These are phyloP conservation scores for Aporrectodea caliginosa DNA, from an alignment of 1,140 invertebrate genomes.

Conservation along the genomic window DNA sequence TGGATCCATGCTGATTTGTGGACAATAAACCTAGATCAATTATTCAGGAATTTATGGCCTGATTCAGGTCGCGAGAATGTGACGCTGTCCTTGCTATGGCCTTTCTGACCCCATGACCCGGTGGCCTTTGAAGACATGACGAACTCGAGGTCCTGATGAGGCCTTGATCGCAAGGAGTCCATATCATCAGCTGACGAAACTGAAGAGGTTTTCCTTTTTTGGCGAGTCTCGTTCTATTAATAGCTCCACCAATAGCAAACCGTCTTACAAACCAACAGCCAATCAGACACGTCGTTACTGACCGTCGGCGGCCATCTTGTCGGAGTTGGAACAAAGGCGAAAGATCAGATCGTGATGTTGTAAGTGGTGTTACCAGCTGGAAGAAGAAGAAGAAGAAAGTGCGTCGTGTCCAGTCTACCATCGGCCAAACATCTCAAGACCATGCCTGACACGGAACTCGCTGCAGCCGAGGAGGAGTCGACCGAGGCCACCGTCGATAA, in stretches of 20 bases:
- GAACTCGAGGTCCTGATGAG: no score
- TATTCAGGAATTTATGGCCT: no score
- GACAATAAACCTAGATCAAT: no score
- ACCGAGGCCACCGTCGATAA: background rate
- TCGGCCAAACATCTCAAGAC: no score
- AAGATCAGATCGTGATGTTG: background rate
- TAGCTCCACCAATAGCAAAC: background rate
- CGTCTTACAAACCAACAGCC: background rate
- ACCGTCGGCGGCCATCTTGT: background rate
- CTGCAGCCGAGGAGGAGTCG: background rate
- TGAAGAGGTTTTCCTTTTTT: background rate
- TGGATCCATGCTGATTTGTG: no score
- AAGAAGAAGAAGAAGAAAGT: background rate
- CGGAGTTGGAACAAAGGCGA: background rate
- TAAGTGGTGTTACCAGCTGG: background rate
- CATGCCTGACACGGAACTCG: background rate
- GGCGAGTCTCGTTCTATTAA: background rate
- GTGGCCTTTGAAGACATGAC: no score
- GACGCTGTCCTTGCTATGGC: no score
- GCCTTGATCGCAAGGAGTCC: no score
- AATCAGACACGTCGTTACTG: background rate
- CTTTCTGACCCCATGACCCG: no score
- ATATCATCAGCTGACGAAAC: no score
- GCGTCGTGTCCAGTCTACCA: background rate
- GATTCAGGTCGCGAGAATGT: no score